phyloP scores from a whole-genome alignment of 1,140 invertebrate species.

The Drosophila parabipectinata region DNA sequence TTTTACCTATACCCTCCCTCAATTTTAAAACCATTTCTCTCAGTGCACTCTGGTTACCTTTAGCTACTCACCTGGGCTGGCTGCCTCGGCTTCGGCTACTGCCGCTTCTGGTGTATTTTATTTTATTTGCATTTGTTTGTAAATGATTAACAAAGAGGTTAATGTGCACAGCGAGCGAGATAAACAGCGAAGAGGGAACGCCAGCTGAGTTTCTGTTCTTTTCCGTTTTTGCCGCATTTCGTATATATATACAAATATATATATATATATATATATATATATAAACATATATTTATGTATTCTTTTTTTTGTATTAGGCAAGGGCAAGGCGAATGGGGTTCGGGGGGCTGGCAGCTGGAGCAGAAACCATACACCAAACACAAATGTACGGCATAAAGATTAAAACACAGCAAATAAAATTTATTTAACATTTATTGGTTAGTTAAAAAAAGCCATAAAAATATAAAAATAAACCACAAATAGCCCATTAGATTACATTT shows the following conservation, averaged over 20 bases:
- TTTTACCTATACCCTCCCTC: no score
- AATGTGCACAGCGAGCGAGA: slow-evolving; percentile 66
- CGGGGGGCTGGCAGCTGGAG: slow-evolving; percentile 10
- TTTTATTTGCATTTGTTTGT: slow-evolving; percentile 82
- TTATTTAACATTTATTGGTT: background rate
- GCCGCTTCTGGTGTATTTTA: slow-evolving; percentile 60
- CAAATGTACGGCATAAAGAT: slow-evolving; percentile 9
- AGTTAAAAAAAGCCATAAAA: background rate
- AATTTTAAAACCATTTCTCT: background rate
- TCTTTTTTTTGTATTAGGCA: slow-evolving; percentile 9
- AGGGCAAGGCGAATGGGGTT: slow-evolving; percentile 8
- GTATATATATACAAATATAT: background rate
- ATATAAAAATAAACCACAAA: background rate
- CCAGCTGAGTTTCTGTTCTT: slow-evolving; percentile 33
- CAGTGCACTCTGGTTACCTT: slow-evolving; percentile 11
- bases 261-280: background rate
- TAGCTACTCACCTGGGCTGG: slow-evolving; percentile 1
- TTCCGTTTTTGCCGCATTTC: slow-evolving; percentile 1
- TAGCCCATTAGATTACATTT: background rate
- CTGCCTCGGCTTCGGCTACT: slow-evolving; percentile 6
- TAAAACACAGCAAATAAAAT: slow-evolving; percentile 15
- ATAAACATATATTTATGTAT: background rate
- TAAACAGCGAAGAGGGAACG: slow-evolving; percentile 54
- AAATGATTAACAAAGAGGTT: slow-evolving; percentile 82
- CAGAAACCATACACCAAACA: slow-evolving; percentile 2